Conservation (phyloP, 2,888 invertebrate genomes). For the Slavum lentiscoides region DNA sequence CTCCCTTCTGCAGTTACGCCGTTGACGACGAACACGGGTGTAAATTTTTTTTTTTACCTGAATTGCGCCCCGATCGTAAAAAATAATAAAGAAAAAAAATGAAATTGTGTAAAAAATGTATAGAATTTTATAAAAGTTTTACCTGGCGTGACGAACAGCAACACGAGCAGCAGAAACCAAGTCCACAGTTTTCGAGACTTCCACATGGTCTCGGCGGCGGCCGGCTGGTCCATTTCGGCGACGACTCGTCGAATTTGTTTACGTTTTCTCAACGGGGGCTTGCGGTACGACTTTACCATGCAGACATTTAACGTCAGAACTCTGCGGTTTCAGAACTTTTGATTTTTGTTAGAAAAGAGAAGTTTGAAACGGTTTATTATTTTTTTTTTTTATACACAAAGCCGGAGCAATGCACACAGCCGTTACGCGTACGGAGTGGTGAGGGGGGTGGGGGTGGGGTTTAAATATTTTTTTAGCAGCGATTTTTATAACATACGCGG, state of each 20-base stretch:
- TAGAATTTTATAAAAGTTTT: neutral
- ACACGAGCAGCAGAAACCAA: conserved; percentile 14
- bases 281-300: conserved; percentile 13
- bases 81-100: neutral
- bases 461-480: too few relatives aligned
- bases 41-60: too few relatives aligned
- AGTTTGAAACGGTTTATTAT: too few relatives aligned
- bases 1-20: too few relatives aligned
- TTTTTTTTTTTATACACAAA: neutral
- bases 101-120: too few relatives aligned
- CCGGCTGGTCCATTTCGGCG: conserved; percentile 17
- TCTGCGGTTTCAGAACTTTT: too few relatives aligned
- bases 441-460: too few relatives aligned
- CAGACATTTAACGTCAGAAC: neutral
- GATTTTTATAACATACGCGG: too few relatives aligned
- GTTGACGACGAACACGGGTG: too few relatives aligned
- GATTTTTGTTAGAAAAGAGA: too few relatives aligned
- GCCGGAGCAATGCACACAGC: neutral
- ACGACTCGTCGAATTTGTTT: neutral
- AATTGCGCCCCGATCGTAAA: too few relatives aligned
- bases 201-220: conserved; percentile 10
- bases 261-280: neutral
- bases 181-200: conserved; percentile 27
- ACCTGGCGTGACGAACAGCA: conserved; percentile 44
- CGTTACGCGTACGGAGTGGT: too few relatives aligned